These are phyloP conservation scores for Jacana jacana DNA, from an alignment of 2,113 vertebrate species.

Conservation along the genomic window DNA sequence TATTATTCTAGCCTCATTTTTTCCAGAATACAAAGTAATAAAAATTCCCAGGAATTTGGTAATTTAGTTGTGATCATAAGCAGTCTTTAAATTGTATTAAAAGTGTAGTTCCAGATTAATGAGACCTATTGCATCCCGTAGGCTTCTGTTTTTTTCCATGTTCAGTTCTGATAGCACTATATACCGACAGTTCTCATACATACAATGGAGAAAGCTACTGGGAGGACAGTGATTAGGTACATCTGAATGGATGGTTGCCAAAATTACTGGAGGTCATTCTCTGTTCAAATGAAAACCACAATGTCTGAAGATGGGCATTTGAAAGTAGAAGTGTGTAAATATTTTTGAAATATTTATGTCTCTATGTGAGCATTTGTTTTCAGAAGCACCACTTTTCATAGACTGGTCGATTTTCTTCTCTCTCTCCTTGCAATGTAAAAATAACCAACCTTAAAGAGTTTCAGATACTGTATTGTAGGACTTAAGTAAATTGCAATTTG, in stretches of 20 bases:
- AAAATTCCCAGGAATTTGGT: neutral
- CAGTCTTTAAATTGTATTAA: neutral
- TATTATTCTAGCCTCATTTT: neutral
- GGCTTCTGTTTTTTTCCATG: neutral
- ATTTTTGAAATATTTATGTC: neutral
- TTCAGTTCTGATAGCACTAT: neutral
- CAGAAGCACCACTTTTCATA: neutral
- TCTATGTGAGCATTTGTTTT: neutral
- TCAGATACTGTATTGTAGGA: neutral
- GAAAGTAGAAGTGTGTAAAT: neutral
- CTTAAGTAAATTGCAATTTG: neutral
- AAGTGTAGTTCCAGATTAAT: neutral
- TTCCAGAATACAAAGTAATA: neutral
- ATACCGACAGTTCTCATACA: neutral
- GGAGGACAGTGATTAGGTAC: neutral
- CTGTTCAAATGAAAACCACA: neutral
- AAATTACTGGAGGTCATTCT: neutral
- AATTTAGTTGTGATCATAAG: neutral
- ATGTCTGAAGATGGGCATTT: neutral
- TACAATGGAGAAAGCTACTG: neutral
- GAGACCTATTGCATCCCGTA: neutral
- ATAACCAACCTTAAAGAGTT: neutral
- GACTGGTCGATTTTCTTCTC: neutral
- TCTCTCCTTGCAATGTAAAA: neutral
- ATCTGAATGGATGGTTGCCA: constrained; percentile 7